phyloP scores from a whole-genome alignment of 1,140 invertebrate genomes.

The Drosophila simulans region DNA sequence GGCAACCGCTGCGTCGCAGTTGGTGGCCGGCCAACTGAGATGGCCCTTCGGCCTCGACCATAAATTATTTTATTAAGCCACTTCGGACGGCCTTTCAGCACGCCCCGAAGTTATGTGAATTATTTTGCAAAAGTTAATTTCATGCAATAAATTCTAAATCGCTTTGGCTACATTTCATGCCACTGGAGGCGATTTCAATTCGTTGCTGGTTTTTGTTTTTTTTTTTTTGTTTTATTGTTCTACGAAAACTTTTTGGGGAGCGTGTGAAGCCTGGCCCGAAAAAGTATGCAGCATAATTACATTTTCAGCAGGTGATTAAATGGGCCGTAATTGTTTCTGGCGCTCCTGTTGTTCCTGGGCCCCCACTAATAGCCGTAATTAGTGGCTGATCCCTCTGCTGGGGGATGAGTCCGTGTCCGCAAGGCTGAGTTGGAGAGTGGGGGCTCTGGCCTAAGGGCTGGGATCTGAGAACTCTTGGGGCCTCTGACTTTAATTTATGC shows the following conservation, averaged over 20 bases:
- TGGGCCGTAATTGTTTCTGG: constrained; percentile 82
- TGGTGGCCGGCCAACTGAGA: constrained; percentile 44
- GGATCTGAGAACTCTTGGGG: not conserved
- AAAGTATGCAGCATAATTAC: constrained; percentile 82
- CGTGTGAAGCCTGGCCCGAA: constrained; percentile 26
- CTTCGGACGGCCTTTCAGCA: constrained; percentile 67
- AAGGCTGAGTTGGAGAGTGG: not conserved
- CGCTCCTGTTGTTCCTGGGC: constrained; percentile 39
- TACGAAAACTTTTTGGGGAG: constrained; percentile 6
- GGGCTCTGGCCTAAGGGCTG: constrained; percentile 1
- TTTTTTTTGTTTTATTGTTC: constrained; percentile 2
- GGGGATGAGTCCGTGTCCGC: constrained; percentile 16
- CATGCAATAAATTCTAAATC: constrained; percentile 82
- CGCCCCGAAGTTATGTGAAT: constrained; percentile 77
- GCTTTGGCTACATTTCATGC: constrained; percentile 64
- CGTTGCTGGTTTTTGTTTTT: no score
- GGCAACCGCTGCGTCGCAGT: constrained; percentile 12
- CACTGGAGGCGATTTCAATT: constrained; percentile 28
- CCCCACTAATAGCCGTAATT: constrained; percentile 74
- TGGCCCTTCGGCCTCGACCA: constrained; percentile 65
- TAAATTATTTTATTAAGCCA: constrained; percentile 84
- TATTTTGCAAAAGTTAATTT: constrained; percentile 83
- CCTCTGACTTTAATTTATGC: constrained; percentile 65
- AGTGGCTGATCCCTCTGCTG: constrained; percentile 51
- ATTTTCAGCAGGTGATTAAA: constrained; percentile 84